These are phyloP conservation scores for Rutpela maculata DNA, from an alignment of 2,888 invertebrate genomes.

Conservation along the genomic window DNA sequence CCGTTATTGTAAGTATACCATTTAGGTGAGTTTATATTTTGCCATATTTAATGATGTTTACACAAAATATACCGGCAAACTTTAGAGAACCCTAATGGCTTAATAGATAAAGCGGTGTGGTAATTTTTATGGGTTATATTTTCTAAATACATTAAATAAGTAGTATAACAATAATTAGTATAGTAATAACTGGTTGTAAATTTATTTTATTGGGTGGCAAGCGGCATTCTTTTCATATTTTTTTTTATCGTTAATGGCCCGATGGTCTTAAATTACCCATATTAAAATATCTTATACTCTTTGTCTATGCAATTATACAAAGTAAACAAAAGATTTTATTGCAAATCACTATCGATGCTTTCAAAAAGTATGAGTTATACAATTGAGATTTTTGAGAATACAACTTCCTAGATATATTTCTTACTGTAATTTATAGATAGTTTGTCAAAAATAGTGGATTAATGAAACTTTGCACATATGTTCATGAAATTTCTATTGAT, in stretches of 20 bases:
- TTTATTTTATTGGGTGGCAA: conserved; percentile 29
- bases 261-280: not conserved
- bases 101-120: conserved; percentile 29
- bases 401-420: no score
- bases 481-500: no score
- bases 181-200: conserved; percentile 35
- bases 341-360: not conserved
- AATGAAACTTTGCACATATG: no score
- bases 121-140: conserved; percentile 36
- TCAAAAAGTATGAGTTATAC: no score
- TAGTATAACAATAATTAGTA: conserved; percentile 38
- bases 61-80: conserved; percentile 34
- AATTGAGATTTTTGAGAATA: no score
- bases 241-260: conserved; percentile 15
- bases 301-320: not conserved
- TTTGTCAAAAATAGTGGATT: no score
- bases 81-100: conserved; percentile 21
- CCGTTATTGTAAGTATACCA: conserved; percentile 13
- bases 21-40: conserved; percentile 24
- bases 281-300: not conserved
- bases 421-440: no score
- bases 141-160: conserved; percentile 31
- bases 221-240: conserved; percentile 31
- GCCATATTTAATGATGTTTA: conserved; percentile 35
- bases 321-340: not conserved